phyloP scores from a whole-genome alignment of 2,113 vertebrate genomes.

The Cettia cetti region DNA sequence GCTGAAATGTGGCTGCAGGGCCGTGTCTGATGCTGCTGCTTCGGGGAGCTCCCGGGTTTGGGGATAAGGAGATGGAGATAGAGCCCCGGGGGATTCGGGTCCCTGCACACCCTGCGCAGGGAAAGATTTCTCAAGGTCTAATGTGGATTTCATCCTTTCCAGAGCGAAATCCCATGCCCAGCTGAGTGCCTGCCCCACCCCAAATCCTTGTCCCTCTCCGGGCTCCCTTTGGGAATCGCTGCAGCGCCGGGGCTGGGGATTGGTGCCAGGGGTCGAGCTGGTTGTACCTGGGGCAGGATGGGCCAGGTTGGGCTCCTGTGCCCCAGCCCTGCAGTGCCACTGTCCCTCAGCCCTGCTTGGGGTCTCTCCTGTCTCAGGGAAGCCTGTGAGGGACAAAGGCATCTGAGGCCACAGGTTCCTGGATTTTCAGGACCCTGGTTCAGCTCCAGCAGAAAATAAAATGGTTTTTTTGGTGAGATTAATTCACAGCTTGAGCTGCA shows the following conservation, averaged over 20 bases:
- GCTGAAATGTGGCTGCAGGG: neutral
- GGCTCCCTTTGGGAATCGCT: neutral
- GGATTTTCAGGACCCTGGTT: neutral
- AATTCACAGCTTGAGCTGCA: neutral
- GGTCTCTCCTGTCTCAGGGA: neutral
- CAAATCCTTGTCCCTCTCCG: neutral
- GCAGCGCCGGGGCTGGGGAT: neutral
- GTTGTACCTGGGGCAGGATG: neutral
- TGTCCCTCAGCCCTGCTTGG: neutral
- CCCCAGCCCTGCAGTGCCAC: neutral
- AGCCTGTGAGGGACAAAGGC: neutral
- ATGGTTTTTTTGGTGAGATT: accelerated
- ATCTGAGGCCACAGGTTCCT: neutral
- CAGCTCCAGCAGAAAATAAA: neutral
- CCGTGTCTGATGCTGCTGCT: neutral
- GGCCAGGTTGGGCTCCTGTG: neutral
- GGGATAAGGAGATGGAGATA: neutral
- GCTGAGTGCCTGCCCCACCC: neutral
- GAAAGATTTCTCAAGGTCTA: neutral
- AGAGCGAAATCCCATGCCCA: neutral
- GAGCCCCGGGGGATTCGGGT: accelerated
- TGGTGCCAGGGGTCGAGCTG: neutral
- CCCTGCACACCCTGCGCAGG: too few relatives aligned
- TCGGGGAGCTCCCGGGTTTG: neutral
- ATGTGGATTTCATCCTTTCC: accelerated